Evolutionary conservation across 2,888 invertebrate species (phyloP).

Genomic region (Zeuzera pyrina): DNA sequence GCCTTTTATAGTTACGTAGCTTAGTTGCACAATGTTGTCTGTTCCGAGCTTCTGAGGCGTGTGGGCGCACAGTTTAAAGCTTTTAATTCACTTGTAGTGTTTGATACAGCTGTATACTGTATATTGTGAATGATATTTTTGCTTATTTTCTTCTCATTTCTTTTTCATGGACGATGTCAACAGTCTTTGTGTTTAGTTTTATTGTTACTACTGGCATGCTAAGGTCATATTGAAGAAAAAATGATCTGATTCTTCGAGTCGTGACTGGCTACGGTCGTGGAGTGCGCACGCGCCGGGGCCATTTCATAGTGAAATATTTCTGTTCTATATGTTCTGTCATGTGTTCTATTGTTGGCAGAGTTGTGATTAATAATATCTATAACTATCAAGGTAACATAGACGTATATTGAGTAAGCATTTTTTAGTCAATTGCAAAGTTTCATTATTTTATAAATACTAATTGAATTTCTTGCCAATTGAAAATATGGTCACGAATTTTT

Average conservation of each 20-base stretch:
- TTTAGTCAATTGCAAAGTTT: slow-evolving; percentile 8
- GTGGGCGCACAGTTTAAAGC: slow-evolving; percentile 10
- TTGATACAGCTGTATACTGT: not conserved
- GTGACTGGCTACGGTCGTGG: slow-evolving; percentile 51
- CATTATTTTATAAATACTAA: slow-evolving; percentile 5
- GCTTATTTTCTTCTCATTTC: not conserved
- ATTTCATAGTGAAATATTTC: slow-evolving; percentile 43
- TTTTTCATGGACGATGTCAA: slow-evolving; percentile 15
- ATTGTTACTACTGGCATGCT: slow-evolving; percentile 18
- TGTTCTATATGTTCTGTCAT: slow-evolving; percentile 46
- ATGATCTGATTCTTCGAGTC: slow-evolving; percentile 46
- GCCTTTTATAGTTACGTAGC: slow-evolving; percentile 2
- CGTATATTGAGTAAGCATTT: slow-evolving; percentile 28
- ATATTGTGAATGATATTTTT: not conserved
- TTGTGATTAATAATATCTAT: slow-evolving; percentile 52
- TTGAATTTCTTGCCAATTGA: not conserved
- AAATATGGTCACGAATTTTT: slow-evolving; percentile 3
- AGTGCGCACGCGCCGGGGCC: slow-evolving; percentile 61
- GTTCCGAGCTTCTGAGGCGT: slow-evolving; percentile 21
- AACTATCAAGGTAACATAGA: slow-evolving; percentile 43
- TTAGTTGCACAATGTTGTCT: slow-evolving; percentile 17
- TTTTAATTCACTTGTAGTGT: not conserved
- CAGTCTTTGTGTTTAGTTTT: slow-evolving; percentile 12
- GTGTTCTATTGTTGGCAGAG: slow-evolving; percentile 49
- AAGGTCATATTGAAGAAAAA: slow-evolving; percentile 53